Evolutionary conservation across 2,888 invertebrate species (phyloP), one percentile per base, ranked within the genome.

Genomic region (Pecten maximus): DNA sequence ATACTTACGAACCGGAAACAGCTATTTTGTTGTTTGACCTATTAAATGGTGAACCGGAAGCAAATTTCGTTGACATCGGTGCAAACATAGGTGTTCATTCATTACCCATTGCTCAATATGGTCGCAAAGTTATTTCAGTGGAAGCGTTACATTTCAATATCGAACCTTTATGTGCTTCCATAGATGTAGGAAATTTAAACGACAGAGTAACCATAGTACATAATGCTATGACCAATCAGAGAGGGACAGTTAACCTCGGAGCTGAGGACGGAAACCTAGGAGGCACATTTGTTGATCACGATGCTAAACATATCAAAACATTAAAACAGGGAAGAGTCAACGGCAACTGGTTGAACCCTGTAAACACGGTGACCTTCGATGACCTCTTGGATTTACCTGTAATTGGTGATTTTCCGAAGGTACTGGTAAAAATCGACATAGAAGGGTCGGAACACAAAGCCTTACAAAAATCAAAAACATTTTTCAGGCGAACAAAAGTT

Each of bases 201-300:
- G 74, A 74, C 35, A 74, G 74, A 10, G 74, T 74, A 23, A 74
- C 74, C 35, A 74, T 74, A 74, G 74, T 74, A 74, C 74, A 74
- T 74, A 74, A 74, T 74, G 74, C 74, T 15, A 74, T 74, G 35
- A 74, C 74, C 35, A 74, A 74, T 35, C 8, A 15, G 28, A 74
- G 74, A 28, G 74, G 35, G 74, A 74, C 28, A 74, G 74, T 74
- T 35, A 74, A 28, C 74, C 74, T 74, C 23, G 74, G 74, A 74
- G 74, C 74, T 28, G 74, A 74, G 28, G 74, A 74, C 12, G 74
- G 74, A 74, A 74, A 74, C 35, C 74, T 74, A 35, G 74, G 74
- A 74, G 74, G 74, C 19, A 74, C 74, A 8, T 74, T 74, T 74
- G 74, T 74, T 74, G 74, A 74, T 74, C 0, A 35, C 1, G 74